A percentile compares a stretch with the other conserved stretches of the same genome.
Conservation (phyloP, 2,888 invertebrate species). For the Tortrix viridana region DNA sequence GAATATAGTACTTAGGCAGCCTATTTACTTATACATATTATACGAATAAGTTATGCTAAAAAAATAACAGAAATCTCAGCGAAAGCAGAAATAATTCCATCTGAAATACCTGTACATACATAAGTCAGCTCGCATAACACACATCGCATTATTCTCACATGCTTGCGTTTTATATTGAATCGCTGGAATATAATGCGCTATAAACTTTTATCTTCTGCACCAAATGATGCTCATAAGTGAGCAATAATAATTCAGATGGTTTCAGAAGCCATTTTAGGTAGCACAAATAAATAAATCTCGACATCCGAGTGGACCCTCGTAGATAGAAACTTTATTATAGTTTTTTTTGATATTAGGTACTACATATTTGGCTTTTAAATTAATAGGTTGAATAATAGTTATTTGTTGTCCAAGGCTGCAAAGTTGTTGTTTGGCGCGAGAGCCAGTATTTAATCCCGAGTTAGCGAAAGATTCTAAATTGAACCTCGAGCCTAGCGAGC, state of each 20-base stretch:
- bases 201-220: slow-evolving; percentile 35
- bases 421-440: too few species aligned
- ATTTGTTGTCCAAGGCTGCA: too few species aligned
- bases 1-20: too few species aligned
- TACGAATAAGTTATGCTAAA: not conserved
- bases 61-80: slow-evolving; percentile 1
- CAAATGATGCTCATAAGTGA: slow-evolving; percentile 37
- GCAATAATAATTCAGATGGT: slow-evolving; percentile 30
- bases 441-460: too few species aligned
- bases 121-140: slow-evolving; percentile 14
- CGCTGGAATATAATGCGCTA: slow-evolving; percentile 38
- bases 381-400: not conserved
- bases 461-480: too few species aligned
- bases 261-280: slow-evolving; percentile 19
- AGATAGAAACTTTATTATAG: too few species aligned
- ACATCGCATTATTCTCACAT: slow-evolving; percentile 26
- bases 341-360: too few species aligned
- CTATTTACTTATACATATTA: too few species aligned
- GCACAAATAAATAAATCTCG: slow-evolving; percentile 6
- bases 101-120: slow-evolving; percentile 14
- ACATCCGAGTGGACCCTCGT: not conserved
- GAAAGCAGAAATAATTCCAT: not conserved
- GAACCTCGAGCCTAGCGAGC: too few species aligned
- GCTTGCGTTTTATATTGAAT: slow-evolving; percentile 36
- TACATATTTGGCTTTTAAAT: not conserved